Evolutionary conservation across 2,888 invertebrate species (phyloP), one percentile per base, ranked within the genome.

Genomic region (Diploptera punctata): DNA sequence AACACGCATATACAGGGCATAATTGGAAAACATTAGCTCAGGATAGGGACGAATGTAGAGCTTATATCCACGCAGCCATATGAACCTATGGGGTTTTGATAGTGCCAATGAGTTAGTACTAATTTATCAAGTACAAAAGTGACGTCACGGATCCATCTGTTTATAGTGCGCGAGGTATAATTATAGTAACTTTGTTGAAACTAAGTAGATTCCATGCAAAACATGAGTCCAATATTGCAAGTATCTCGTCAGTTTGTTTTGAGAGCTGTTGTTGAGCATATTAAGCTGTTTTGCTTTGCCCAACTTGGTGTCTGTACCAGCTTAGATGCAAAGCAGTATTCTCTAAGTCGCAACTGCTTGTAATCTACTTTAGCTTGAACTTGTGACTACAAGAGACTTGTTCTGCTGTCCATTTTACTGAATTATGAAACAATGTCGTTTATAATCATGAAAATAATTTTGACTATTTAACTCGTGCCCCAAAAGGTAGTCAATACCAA

Each of bases 221-320:
- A 57, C 57, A 29, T 57, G n/a, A 10, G 26, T 65, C 44, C 65
- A 65, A 47, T 65, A 26, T 65, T 43, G 44, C 65, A 65, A 65
- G 65, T n/a, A 44, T 65, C 65, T 65, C 47, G 65, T 65, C 65
- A 65, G 26, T 43, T 65, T 65, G 44, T 43, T 65, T 65, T 65
- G 47, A n/a, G 26, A 65, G 47, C 43, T 29, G 26, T 16, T 43
- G 65, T 33, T 4, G 44, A 47, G 65, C 43, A 65, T 65, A 47
- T 65, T 65, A 65, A 65, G 65, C 65, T 26, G 65, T 65, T 47
- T 65, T 57, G 26, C 57, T 57, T 57, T 13, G 24, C 26, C 57
- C 65, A 65, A 65, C 44, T 65, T 65, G 26, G 47, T 38, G 44
- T 47, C 65, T 18, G 18, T 29, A 18, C 65, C 65, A 47, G 65